phyloP scores from a whole-genome alignment of 92 coral and sea anemone genomes.

The Paragorgia papillata region DNA sequence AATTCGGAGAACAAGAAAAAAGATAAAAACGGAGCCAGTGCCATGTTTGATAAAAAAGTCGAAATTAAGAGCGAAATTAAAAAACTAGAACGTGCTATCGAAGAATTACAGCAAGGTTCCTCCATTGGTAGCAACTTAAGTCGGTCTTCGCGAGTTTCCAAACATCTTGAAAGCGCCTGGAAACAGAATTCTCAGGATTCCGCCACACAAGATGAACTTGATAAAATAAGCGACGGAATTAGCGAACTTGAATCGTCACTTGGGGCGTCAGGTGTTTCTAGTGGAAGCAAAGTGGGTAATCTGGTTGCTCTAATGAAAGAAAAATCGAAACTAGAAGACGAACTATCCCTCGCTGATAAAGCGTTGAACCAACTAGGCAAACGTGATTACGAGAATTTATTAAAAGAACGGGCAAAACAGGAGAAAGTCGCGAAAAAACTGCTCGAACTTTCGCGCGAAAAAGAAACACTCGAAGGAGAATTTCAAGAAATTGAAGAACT shows the following conservation, averaged over 20 bases:
- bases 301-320: constrained; percentile 37
- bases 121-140: background rate
- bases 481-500: constrained; percentile 10
- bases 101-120: constrained; percentile 8
- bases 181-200: background rate
- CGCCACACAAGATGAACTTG: constrained; percentile 15
- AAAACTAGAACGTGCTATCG: constrained; percentile 12
- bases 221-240: constrained; percentile 14
- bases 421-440: constrained; percentile 33
- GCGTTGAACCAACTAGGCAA: constrained; percentile 26
- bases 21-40: background rate
- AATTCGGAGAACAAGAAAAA: background rate
- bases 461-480: constrained; percentile 8
- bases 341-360: constrained; percentile 5
- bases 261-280: background rate
- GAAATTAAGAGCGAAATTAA: constrained; percentile 9
- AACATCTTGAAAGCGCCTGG: background rate
- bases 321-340: constrained; percentile 35
- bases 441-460: constrained; percentile 20
- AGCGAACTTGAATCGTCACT: constrained; percentile 15
- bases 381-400: constrained; percentile 19
- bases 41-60: background rate
- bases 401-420: constrained; percentile 19
- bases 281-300: background rate
- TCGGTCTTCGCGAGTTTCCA: background rate